Evolutionary conservation across 1,140 invertebrate species (phyloP), one percentile per base, ranked within the genome.

Genomic region (Halotydeus destructor): DNA sequence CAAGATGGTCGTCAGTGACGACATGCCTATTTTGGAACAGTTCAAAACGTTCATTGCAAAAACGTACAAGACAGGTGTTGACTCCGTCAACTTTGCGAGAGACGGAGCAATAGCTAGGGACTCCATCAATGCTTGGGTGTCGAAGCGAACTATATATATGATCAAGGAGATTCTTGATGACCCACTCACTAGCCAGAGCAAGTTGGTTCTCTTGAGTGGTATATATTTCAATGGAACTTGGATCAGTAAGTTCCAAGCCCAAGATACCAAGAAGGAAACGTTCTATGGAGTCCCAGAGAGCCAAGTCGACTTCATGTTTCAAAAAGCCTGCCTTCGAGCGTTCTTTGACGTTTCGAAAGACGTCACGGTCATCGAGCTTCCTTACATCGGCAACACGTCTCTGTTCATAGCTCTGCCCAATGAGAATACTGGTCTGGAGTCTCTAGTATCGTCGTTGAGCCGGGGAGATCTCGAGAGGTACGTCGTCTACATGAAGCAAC

Each of bases 171-270:
- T 81, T 9, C 59, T 83, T 26, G 41, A 32, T 28, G 39, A 50
- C 26, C 65, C 71, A 0, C 44, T 58, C 0, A 70, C 69, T 11
- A 72, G 69, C 1, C 24, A 47, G 11, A 47, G 65, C 60, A 59
- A 64, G 38, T 44, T 83, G 21, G 67, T 86, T 5, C 59, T 86
- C 1, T 60, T 81, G 1, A 86, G 85, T 60, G 79, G 78, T 5
- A 66, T 86, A 32, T 81, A 84, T 55, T 88, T 86, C 57, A 84
- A 82, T 61, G 80, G 77, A 8, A 60, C 64, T 25, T 88, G 82
- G 82, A 64, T 68, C 36, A 59, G 66, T 5, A 66, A 71, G 0
- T 86, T 88, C 55, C 66, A 74, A 28, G 49, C 52, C 14, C 55
- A 60, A 1, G 52, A 50, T 0, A 84, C 80, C 0, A 49, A 44